phyloP scores from a whole-genome alignment of 2,888 invertebrate genomes.

The Hirtodrosophila trivittata region DNA sequence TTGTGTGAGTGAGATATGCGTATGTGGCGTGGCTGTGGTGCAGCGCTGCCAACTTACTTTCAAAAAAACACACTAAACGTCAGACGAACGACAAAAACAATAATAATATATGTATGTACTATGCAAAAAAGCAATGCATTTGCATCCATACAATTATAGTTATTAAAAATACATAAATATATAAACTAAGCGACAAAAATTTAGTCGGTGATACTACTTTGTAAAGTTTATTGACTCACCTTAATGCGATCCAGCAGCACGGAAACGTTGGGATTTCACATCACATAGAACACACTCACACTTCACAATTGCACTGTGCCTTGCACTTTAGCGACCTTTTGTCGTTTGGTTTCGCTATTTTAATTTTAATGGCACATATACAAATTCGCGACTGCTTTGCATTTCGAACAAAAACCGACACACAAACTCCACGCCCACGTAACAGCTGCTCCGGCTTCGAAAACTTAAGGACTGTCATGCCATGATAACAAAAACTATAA shows the following conservation, averaged over 20 bases:
- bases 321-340: constrained; percentile 22
- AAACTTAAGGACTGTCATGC: constrained; percentile 45
- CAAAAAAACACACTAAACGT: constrained; percentile 32
- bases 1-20: constrained; percentile 75
- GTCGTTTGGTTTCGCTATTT: constrained; percentile 5
- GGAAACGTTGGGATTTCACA: neutral
- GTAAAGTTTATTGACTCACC: constrained; percentile 26
- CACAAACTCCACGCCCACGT: constrained; percentile 39
- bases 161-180: neutral
- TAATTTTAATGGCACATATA: constrained; percentile 25
- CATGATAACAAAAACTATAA: constrained; percentile 16
- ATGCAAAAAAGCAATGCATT: too few species aligned
- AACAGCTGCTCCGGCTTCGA: constrained; percentile 44
- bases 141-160: neutral
- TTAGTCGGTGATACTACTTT: neutral
- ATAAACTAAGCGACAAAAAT: neutral
- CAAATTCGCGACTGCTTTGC: constrained; percentile 9
- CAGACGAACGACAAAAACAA: constrained; percentile 31
- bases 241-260: neutral
- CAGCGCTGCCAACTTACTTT: constrained; percentile 54
- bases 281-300: constrained; percentile 7
- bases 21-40: constrained; percentile 48
- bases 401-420: constrained; percentile 7
- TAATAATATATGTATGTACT: constrained; percentile 1
- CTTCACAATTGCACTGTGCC: constrained; percentile 16